Conservation (phyloP, 2,888 invertebrate genomes). For the Desoria tigrina region DNA sequence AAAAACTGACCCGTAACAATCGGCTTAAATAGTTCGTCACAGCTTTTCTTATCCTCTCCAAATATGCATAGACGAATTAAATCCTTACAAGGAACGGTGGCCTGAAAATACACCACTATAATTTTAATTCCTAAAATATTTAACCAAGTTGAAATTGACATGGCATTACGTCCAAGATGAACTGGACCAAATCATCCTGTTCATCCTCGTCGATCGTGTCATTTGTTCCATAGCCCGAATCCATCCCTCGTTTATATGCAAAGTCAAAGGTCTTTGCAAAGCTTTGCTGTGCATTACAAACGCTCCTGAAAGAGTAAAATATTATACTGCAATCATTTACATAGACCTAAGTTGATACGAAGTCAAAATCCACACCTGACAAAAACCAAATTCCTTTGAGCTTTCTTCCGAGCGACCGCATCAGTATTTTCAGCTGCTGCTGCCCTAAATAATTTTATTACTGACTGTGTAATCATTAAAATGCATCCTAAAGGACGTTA, state of each 20-base stretch:
- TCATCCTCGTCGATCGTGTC: slow-evolving; percentile 21
- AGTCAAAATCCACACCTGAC: slow-evolving; percentile 9
- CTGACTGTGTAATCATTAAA: no score
- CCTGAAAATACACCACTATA: slow-evolving; percentile 2
- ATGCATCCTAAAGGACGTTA: no score
- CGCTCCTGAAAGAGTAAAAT: slow-evolving; percentile 36
- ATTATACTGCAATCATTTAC: no score
- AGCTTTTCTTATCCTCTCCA: slow-evolving; percentile 9
- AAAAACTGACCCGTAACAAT: no score
- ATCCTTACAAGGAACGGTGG: slow-evolving; percentile 22
- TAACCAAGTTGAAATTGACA: neutral
- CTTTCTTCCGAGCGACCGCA: neutral
- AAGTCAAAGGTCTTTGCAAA: slow-evolving; percentile 42
- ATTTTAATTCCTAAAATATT: neutral
- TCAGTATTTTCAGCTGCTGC: no score
- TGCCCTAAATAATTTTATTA: no score
- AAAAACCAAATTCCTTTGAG: slow-evolving; percentile 9
- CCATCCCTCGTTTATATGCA: slow-evolving; percentile 31
- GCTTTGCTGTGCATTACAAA: slow-evolving; percentile 41
- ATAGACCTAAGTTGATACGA: neutral
- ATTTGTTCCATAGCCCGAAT: no score
- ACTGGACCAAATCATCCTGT: slow-evolving; percentile 34
- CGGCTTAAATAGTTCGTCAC: slow-evolving; percentile 25
- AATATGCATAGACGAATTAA: slow-evolving; percentile 23
- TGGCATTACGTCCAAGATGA: slow-evolving; percentile 30